phyloP scores from a whole-genome alignment of 2,888 invertebrate genomes.

The Hedya salicella region DNA sequence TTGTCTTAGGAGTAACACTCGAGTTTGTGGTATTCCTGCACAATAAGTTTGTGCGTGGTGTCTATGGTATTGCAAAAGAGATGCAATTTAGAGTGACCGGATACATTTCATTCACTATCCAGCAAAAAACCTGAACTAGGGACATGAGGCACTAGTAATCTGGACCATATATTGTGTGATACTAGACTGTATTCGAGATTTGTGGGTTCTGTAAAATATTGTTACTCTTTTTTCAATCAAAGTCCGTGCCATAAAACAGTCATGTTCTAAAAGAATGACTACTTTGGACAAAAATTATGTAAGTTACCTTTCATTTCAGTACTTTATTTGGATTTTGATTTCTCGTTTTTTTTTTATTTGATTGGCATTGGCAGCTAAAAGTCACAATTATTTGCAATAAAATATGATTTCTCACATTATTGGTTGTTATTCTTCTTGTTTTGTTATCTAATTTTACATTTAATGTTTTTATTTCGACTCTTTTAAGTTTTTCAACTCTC shows the following conservation, averaged over 20 bases:
- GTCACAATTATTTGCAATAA: conserved; percentile 49
- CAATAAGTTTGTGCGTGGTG: too few relatives aligned
- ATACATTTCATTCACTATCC: too few relatives aligned
- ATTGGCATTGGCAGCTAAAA: conserved; percentile 42
- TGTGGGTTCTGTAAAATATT: neutral
- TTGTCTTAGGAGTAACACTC: too few relatives aligned
- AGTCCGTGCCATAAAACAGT: conserved; percentile 41
- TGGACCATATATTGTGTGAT: neutral
- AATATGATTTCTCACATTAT: conserved; percentile 57
- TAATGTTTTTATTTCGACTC: conserved; percentile 65
- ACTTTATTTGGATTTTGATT: conserved; percentile 2
- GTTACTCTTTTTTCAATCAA: neutral
- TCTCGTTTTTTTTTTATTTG: conserved; percentile 2
- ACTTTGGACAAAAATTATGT: conserved; percentile 27
- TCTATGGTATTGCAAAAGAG: too few relatives aligned
- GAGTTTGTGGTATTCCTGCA: too few relatives aligned
- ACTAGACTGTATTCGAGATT: neutral
- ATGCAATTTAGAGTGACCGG: too few relatives aligned
- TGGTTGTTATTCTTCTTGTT: conserved; percentile 78
- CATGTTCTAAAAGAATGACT: conserved; percentile 30
- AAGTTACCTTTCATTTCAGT: conserved; percentile 14
- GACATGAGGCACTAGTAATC: neutral
- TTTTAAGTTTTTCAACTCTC: conserved; percentile 64
- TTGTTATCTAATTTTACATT: conserved; percentile 82
- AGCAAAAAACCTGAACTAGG: too few relatives aligned